Conservation (phyloP, 2,113 vertebrate genomes). For the Centropus unirufus region DNA sequence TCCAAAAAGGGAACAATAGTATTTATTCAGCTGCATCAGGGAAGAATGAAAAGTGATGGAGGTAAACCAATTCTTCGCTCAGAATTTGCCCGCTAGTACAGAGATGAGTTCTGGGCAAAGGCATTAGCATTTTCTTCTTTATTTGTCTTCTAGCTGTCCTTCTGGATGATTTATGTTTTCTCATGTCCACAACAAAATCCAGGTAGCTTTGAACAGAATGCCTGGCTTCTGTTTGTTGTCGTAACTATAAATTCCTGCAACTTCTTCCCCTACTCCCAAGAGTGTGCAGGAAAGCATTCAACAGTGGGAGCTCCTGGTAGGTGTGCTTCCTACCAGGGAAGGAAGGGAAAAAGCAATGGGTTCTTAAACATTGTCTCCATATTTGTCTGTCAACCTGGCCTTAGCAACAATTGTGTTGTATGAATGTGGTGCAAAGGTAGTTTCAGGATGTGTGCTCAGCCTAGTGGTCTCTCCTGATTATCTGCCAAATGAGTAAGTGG, state of each 20-base stretch:
- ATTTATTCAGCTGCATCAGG: slow-evolving; percentile 5
- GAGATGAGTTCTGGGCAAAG: background rate
- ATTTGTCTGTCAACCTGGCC: background rate
- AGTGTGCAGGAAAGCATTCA: background rate
- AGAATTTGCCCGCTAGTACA: background rate
- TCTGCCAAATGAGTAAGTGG: background rate
- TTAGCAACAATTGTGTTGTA: too few relatives aligned
- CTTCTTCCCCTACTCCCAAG: background rate
- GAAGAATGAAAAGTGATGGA: background rate
- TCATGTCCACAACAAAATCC: background rate
- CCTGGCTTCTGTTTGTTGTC: background rate
- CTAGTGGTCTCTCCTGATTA: background rate
- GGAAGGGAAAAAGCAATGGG: background rate
- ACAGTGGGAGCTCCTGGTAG: background rate
- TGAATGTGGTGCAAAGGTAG: background rate
- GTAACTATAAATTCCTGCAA: background rate
- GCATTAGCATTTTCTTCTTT: background rate
- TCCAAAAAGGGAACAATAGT: background rate
- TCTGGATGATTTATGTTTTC: background rate
- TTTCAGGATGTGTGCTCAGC: background rate
- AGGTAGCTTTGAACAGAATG: background rate
- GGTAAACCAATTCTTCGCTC: background rate
- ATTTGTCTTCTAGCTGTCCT: background rate
- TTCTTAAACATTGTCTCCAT: background rate
- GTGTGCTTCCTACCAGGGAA: background rate